Percentiles rank a stretch among this genome's conserved stretches.
These are phyloP conservation scores for Hanleya hanleyi DNA, from an alignment of 2,888 invertebrate species.

Conservation along the genomic window DNA sequence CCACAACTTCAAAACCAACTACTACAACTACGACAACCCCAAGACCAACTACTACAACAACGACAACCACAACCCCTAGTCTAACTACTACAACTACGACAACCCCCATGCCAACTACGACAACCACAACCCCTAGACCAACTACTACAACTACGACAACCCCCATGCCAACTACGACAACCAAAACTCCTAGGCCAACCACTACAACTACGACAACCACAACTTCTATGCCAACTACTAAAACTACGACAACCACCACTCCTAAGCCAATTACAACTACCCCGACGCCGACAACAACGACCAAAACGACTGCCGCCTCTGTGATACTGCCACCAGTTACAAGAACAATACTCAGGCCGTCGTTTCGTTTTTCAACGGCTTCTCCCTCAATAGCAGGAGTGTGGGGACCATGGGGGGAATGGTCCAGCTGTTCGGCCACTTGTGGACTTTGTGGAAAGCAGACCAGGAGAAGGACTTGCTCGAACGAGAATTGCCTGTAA, in stretches of 20 bases:
- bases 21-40: no score
- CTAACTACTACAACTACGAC: background rate
- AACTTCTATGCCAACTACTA: background rate
- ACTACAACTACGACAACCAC: background rate
- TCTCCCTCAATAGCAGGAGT: background rate
- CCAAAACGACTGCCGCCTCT: background rate
- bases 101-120: background rate
- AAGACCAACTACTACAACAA: no score
- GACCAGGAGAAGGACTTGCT: background rate
- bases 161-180: background rate
- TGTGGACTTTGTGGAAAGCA: background rate
- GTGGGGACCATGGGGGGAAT: background rate
- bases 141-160: background rate
- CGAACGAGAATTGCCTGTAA: background rate
- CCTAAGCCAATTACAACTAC: background rate
- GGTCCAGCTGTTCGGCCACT: background rate
- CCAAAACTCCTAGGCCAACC: background rate
- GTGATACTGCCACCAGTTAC: no score
- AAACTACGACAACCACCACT: background rate
- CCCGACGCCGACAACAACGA: background rate
- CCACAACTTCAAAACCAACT: no score
- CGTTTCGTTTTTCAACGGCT: no score
- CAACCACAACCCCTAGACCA: background rate
- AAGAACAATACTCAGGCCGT: no score
- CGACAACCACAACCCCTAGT: no score